Evolutionary conservation across 1,140 invertebrate species (phyloP), one percentile per base, ranked within the genome.

Genomic region (Theocolax elegans): DNA sequence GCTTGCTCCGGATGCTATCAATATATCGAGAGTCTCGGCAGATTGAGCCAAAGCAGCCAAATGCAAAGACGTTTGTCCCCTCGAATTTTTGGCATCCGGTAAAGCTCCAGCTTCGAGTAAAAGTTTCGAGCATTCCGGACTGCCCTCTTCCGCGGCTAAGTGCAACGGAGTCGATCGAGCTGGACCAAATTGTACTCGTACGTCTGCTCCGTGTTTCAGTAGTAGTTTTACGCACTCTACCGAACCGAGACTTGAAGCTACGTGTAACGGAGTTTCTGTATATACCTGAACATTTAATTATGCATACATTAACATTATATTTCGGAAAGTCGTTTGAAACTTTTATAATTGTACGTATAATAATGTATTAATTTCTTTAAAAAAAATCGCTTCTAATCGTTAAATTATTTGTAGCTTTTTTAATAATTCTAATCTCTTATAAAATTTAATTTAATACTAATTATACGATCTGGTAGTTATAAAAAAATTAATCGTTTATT

Each of bases 211-310:
- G 68, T 92, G 87, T 58, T 86, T 87, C 29, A 95, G 82, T 2
- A 95, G 82, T 19, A 94, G 76, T 76, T 90, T 89, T 4, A 93
- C 86, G 76, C 92, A 92, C 58, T 86, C 84, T 0, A 88, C 84
- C 29, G 90, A 90, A 10, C 94, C 94, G 35, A 93, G 82, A 49
- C 91, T 89, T 17, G 93, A 91, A 10, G 94, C 93, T 3, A 95
- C 90, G 72, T 95, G 94, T 4, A 96, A 80, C 0, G 94, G 93
- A 0, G 94, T 94, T 85, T 95, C 93, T 4, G 91, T 94, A 73
- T 91, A 94, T 25, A 93, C 90, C 89, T 91, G 66, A 42, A 23
- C 40, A 23, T 15, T n/a, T n/a, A n/a, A n/a, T n/a, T n/a, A 38
- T 38, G 35, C 35, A 38, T 38, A 38, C 6, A 38, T 8, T 38